These are phyloP conservation scores for Rynchops niger DNA, from an alignment of 2,113 vertebrate species.

Conservation along the genomic window DNA sequence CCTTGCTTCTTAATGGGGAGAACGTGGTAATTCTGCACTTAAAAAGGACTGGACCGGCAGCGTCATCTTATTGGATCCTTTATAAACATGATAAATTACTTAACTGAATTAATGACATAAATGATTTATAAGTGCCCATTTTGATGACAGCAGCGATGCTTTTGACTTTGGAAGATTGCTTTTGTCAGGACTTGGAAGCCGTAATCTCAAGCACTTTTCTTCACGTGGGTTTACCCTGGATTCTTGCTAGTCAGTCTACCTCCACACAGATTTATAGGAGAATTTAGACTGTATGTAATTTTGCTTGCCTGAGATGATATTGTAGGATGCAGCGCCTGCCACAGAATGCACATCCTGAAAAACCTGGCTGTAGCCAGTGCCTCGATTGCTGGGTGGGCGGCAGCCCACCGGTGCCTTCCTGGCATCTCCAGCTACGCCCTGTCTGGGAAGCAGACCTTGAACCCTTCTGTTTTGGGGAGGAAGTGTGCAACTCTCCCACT, in stretches of 20 bases:
- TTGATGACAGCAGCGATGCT: neutral
- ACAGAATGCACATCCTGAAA: neutral
- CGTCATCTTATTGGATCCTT: neutral
- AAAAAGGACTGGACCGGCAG: neutral
- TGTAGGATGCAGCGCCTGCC: neutral
- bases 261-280: neutral
- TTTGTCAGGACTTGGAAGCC: neutral
- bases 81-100: neutral
- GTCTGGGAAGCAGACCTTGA: neutral
- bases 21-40: neutral
- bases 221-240: neutral
- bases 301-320: neutral
- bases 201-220: neutral
- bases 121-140: neutral
- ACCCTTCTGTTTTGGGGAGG: neutral
- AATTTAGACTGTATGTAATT: neutral
- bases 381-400: neutral
- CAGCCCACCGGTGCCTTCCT: neutral
- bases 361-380: neutral
- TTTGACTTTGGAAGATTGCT: neutral
- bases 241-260: neutral
- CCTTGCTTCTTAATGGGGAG: neutral
- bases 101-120: neutral
- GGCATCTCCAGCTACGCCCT: neutral
- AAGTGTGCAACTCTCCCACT: neutral